phyloP scores from a whole-genome alignment of 2,888 invertebrate species.

The Drosophila dives region DNA sequence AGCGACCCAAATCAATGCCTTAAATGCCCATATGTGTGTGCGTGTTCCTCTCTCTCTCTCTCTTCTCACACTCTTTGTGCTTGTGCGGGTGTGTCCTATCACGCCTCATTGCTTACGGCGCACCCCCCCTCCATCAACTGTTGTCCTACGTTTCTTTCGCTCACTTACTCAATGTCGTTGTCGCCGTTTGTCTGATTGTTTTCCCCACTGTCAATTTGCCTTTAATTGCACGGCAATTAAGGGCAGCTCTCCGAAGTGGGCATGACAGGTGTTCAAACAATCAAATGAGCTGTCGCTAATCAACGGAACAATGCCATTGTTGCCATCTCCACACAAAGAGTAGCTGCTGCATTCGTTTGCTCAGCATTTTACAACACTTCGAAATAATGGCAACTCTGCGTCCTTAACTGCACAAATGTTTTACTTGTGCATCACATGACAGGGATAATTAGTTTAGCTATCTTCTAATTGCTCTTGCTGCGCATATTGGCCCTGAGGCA shows the following conservation, averaged over 20 bases:
- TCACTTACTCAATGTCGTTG: constrained; percentile 23
- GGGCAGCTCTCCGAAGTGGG: constrained; percentile 32
- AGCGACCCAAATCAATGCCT: constrained; percentile 56
- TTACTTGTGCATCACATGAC: constrained; percentile 27
- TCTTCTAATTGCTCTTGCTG: constrained; percentile 60
- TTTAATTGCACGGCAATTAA: constrained; percentile 74
- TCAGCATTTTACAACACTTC: constrained; percentile 26
- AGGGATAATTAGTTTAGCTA: constrained; percentile 69
- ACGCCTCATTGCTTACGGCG: constrained; percentile 61
- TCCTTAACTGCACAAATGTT: constrained; percentile 1
- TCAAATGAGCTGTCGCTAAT: constrained; percentile 45
- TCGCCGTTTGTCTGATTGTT: constrained; percentile 64
- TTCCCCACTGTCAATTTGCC: constrained; percentile 73
- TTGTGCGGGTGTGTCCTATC: constrained; percentile 17
- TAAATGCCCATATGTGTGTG: constrained; percentile 12
- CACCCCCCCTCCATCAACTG: background rate
- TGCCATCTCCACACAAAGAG: background rate
- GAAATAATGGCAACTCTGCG: constrained; percentile 3
- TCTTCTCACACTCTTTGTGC: background rate
- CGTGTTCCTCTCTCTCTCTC: background rate
- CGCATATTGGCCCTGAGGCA: constrained; percentile 30
- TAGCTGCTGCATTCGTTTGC: constrained; percentile 4
- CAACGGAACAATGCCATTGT: constrained; percentile 26
- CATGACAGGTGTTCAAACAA: constrained; percentile 39
- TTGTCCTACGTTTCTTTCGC: background rate